Base-by-base conservation (phyloP, 2,797 vertebrate genomes). In the Labroides dimidiatus region DNA sequence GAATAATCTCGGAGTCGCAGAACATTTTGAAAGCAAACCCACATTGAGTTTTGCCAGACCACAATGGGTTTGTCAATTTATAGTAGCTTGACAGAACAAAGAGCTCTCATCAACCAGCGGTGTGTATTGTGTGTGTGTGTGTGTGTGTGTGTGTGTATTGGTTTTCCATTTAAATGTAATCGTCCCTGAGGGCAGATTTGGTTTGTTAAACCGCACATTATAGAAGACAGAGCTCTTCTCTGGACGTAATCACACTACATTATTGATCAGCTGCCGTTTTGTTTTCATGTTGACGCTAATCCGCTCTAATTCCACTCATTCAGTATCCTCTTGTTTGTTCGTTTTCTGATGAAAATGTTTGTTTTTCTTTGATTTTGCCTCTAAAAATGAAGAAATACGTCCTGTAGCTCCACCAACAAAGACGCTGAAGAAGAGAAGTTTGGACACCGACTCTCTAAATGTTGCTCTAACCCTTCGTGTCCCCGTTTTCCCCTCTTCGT, bases 141-240 rank as follows among this genome's bases (percentile, higher is more conserved):
- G n/a, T n/a, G n/a, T n/a, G n/a, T n/a, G n/a, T n/a, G n/a, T n/a
- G 11, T 43, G 61, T 30, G 43, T 57, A 75, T 81, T 0, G 64
- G 49, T 55, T 80, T 75, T 70, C 65, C 47, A n/a, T 21, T 75
- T 53, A 36, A 33, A 37, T 41, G 4, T 65, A 80, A 82, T 66
- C 49, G 49, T 69, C 59, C 54, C 79, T 43, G 59, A 39, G 48
- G 56, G 52, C 68, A 53, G 59, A 63, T 78, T 56, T 16, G 36
- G 67, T 77, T 76, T 78, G 75, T 65, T 74, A 16, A 64, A 53
- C 67, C 17, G 23, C 39, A 27, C 41, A 21, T 23, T 24, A 69
- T 27, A 48, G 33, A 50, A 71, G 44, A 67, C 43, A 36, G 21
- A 54, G 33, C 27, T 71, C 41, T 17, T 57, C 59, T 53, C 49